Evolutionary conservation across 64 coral and sea anemone genomes (phyloP).

Genomic region (Platygyra sinensis): DNA sequence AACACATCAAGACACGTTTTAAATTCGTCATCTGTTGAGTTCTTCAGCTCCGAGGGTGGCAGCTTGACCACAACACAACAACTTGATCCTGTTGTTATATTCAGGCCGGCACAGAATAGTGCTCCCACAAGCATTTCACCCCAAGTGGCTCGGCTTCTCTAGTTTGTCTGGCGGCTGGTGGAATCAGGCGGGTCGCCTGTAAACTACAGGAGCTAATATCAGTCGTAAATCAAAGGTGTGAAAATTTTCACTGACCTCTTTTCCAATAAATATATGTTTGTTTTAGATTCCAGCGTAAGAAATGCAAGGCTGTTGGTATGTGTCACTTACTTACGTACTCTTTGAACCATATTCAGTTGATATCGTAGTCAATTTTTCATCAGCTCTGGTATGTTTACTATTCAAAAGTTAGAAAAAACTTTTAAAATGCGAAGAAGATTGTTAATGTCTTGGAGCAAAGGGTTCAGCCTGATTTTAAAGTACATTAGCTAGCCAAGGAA

Average conservation of each 20-base stretch:
- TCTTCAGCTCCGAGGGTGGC: conserved; percentile 6
- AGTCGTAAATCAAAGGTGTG: background rate
- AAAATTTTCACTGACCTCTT: background rate
- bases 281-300: no score
- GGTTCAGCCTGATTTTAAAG: no score
- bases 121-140: background rate
- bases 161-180: background rate
- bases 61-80: background rate
- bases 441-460: background rate
- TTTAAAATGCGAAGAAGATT: background rate
- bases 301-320: background rate
- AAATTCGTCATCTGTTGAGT: conserved; percentile 28
- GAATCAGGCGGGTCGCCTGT: background rate
- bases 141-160: background rate
- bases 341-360: background rate
- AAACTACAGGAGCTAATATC: background rate
- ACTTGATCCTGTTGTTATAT: background rate
- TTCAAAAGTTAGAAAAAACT: background rate
- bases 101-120: background rate
- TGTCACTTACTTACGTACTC: background rate
- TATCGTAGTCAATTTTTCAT: background rate
- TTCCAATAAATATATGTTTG: background rate
- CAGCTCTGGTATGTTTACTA: background rate
- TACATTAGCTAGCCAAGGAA: no score
- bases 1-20: conserved; percentile 7